phyloP scores from a whole-genome alignment of 2,797 vertebrate species.

The Melanotaenia boesemani region DNA sequence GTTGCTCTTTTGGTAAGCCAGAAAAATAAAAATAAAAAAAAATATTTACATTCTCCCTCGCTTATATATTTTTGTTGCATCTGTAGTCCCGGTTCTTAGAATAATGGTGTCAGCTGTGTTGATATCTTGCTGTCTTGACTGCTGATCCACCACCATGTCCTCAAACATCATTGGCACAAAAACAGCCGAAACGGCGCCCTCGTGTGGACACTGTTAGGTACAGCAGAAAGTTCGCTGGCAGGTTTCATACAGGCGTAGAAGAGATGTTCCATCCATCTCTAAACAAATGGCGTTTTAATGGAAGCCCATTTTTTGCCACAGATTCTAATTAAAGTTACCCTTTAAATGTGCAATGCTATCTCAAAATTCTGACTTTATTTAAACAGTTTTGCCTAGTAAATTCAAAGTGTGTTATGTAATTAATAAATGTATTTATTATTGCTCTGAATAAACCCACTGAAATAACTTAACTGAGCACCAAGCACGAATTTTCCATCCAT shows the following conservation, averaged over 20 bases:
- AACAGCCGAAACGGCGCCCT: slow-evolving; percentile 21
- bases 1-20: background rate
- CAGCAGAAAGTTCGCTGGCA: slow-evolving; percentile 18
- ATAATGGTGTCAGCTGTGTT: slow-evolving; percentile 38
- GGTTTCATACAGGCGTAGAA: background rate
- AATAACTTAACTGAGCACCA: too few relatives aligned
- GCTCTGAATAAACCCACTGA: too few relatives aligned
- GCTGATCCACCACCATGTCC: slow-evolving; percentile 58
- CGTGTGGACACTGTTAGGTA: background rate
- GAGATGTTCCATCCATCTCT: too few relatives aligned
- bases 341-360: too few relatives aligned
- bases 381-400: too few relatives aligned
- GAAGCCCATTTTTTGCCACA: too few relatives aligned
- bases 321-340: too few relatives aligned
- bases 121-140: slow-evolving; percentile 60
- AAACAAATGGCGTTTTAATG: too few relatives aligned
- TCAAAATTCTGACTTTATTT: background rate
- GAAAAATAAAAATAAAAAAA: background rate
- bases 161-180: slow-evolving; percentile 32
- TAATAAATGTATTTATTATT: too few relatives aligned
- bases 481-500: too few relatives aligned
- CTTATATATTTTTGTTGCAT: background rate
- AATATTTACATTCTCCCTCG: background rate
- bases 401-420: too few relatives aligned
- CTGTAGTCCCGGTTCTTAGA: background rate